Evolutionary conservation across 2,113 vertebrate species (phyloP), one percentile per base, ranked within the genome.

Genomic region (Petroica traversi): DNA sequence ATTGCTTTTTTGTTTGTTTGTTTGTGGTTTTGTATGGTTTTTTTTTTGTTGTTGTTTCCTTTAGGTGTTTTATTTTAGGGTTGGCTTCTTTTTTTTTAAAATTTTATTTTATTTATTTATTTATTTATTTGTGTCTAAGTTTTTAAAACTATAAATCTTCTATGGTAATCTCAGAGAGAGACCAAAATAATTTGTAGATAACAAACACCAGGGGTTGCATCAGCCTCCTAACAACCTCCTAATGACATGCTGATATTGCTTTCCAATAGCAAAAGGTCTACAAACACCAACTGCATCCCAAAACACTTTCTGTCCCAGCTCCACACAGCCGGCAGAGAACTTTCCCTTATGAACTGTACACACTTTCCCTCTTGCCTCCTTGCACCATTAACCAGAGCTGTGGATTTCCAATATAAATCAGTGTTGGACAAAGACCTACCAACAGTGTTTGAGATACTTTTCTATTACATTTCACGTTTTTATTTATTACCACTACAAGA

Each of bases 401-500:
- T 2, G 48, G 62, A 43, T 76, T 62, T 66, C 11, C 72, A 91
- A 31, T 16, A 84, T 48, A 91, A 88, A 94, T 92, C 80, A 73
- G 24, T 12, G 19, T 14, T 63, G 86, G 49, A 91, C 75, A 96
- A 93, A 94, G 63, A 73, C 68, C 63, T 61, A 94, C 88, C 77
- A 93, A 28, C 12, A 40, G 63, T 8, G 17, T 43, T 83, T 71
- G 72, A 89, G 64, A 51, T 49, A 68, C 33, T 92, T 85, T 86
- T 64, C 78, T 85, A 92, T 90, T 90, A 68, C 34, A 58, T 77
- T 92, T 86, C 40, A 19, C 8, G 1, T 43, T 94, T 86, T 94
- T 94, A 88, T 89, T 73, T 80, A 95, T 86, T 62, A 31, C 54
- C 45, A 64, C 45, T 57, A 59, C 67, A 85, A 92, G 92, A 92